phyloP scores from a whole-genome alignment of 2,888 invertebrate species.

The Dasysyrphus tricinctus region DNA sequence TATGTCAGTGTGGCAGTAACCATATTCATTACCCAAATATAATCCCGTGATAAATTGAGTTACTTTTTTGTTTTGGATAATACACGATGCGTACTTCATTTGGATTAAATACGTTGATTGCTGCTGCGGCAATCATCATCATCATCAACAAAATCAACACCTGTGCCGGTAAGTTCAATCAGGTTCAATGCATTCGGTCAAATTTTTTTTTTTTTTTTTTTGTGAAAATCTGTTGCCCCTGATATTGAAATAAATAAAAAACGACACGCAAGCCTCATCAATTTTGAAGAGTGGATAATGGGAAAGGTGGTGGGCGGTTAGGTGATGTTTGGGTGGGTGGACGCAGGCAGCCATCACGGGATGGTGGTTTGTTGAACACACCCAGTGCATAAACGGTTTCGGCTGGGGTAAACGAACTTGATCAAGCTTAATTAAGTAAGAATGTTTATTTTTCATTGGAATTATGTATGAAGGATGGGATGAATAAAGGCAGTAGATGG shows the following conservation, averaged over 20 bases:
- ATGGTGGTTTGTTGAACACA: slow-evolving; percentile 57
- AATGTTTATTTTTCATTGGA: slow-evolving; percentile 70
- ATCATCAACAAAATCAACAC: slow-evolving; percentile 72
- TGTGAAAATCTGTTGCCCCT: slow-evolving; percentile 44
- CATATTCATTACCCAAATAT: neutral
- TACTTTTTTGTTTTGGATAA: slow-evolving; percentile 32
- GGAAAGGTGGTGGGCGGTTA: neutral
- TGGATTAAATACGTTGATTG: slow-evolving; percentile 77
- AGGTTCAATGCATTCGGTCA: slow-evolving; percentile 50
- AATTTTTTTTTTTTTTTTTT: neutral
- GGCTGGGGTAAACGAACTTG: slow-evolving; percentile 71
- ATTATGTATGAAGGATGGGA: slow-evolving; percentile 60
- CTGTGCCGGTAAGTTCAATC: slow-evolving; percentile 77
- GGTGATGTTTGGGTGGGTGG: slow-evolving; percentile 24
- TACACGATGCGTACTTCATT: slow-evolving; percentile 70
- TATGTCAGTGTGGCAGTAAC: slow-evolving; percentile 64
- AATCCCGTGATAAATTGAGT: slow-evolving; percentile 9
- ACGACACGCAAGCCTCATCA: slow-evolving; percentile 26
- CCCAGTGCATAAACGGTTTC: slow-evolving; percentile 70
- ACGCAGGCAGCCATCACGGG: slow-evolving; percentile 24
- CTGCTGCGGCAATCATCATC: slow-evolving; percentile 71
- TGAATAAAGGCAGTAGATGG: neutral
- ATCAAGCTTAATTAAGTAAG: slow-evolving; percentile 74
- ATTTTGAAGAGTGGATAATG: slow-evolving; percentile 42
- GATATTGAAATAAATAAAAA: slow-evolving; percentile 54